Conservation (phyloP, 1,140 invertebrate genomes). For the Cydia pomonella region DNA sequence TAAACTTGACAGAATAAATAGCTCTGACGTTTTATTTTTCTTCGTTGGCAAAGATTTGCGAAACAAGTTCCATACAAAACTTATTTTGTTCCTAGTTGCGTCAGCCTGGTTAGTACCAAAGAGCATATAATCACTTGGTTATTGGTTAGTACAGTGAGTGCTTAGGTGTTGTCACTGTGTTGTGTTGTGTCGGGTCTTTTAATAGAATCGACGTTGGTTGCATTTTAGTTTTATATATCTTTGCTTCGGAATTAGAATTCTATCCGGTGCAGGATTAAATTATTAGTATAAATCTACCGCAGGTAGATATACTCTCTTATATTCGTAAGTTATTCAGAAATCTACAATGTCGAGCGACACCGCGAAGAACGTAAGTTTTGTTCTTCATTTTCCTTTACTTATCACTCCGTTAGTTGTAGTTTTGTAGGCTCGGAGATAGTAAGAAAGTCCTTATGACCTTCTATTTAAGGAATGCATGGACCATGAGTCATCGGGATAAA, state of each 20-base stretch:
- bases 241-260: not conserved
- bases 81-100: too few species aligned
- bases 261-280: not conserved
- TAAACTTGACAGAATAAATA: too few species aligned
- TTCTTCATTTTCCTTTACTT: constrained; percentile 3
- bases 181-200: not conserved
- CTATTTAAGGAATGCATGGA: not conserved
- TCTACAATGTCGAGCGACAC: constrained; percentile 22
- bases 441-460: not conserved
- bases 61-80: too few species aligned
- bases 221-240: not conserved
- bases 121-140: too few species aligned
- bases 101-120: too few species aligned
- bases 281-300: not conserved
- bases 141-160: too few species aligned
- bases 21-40: too few species aligned
- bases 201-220: not conserved
- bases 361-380: constrained; percentile 27
- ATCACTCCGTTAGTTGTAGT: not conserved
- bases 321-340: not conserved
- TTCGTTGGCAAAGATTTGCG: too few species aligned
- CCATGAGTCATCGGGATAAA: constrained; percentile 18
- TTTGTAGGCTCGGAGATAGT: not conserved
- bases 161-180: constrained; percentile 10
- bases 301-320: not conserved